Base-by-base conservation (phyloP, 2,113 vertebrate species). In the Amphilophus citrinellus region DNA sequence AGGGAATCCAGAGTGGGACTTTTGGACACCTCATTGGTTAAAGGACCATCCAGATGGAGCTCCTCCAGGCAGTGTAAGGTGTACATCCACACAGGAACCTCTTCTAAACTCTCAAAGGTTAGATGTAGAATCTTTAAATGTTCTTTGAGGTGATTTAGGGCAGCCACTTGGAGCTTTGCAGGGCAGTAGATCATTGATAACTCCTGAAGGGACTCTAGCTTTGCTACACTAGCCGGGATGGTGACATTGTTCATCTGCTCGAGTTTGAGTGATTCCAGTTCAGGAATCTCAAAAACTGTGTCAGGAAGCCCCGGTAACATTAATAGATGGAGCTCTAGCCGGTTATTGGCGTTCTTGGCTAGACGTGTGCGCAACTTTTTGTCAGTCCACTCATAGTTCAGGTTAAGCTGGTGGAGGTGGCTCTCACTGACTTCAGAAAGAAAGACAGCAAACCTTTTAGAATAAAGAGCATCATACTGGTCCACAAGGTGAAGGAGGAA, bases 401-500 rank as follows among this genome's bases (percentile, higher is more conserved):
- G 96, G 88, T 97, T 98, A 39, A 98, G 95, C 87, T 98, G 97
- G 75, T 97, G 92, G 5, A 98, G 95, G 53, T 94, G 96, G 86
- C 96, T 97, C 81, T 98, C 97, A 0, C 98, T 98, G 83, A 97
- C 97, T 88, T 98, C 97, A 0, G 98, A 98, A 10, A 98, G 96
- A 88, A 98, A 98, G 56, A 97, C 95, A 0, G 97, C 97, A 8
- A 98, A 98, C 60, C 97, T 96, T 84, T 97, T 97, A 10, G 97
- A 96, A 85, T 97, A 98, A 6, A 98, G 96, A 0, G 96, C 94
- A 77, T 98, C 98, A 0, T 98, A 98, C 78, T 98, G 97, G 84
- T 98, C 97, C 2, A 97, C 96, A 57, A 98, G 96, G 88, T 98
- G 97, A 37, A 98, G 88, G 60, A 98, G 96, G 94, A 98, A 98